Base-by-base conservation (phyloP, 2,797 vertebrate species). In the Leptodactylus fallax region DNA sequence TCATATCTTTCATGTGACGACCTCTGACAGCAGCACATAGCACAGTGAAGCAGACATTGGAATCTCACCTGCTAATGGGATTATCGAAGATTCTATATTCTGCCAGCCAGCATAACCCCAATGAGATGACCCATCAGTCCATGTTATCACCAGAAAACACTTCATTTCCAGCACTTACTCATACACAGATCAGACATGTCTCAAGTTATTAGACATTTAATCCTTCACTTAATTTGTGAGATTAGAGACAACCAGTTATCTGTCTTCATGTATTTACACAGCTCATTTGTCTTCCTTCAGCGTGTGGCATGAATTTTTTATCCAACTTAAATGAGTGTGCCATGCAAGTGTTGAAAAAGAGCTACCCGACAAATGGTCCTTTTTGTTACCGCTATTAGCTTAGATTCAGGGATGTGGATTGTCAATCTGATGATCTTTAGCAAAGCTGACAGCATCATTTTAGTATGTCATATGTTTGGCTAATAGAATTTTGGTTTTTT, bases 271-370 rank as follows among this genome's bases (percentile, higher is more conserved):
- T 91, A 83, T 90, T 91, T 90, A 90, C 87, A 56, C 91, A 79
- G 91, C 91, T 91, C 87, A 86, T 88, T 4, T 9, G 76, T 85
- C 87, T 74, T 88, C 58, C 72, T 81, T 90, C 69, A 85, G 88
- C 87, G 60, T 90, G 85, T 90, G 82, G 55, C 71, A n/a, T 89
- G 87, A 85, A 86, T 90, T 88, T 86, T 92, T 93, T 93, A 91
- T 92, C 90, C 87, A 0, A 88, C 86, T 87, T 81, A 23, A 8
- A 0, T 85, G 87, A 77, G 89, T 90, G 85, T 92, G 91, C 90
- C 87, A 91, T 92, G 77, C 83, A 90, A 90, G 92, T 93, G 90
- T 92, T 92, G 90, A 92, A 92, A 93, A 93, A 84, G 86, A 87
- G 80, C 90, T 93, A 91, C 90, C 60, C 23, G 45, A 3, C 89